Base-by-base conservation (phyloP, 1,140 invertebrate genomes). In the Drosophila nebulosa region DNA sequence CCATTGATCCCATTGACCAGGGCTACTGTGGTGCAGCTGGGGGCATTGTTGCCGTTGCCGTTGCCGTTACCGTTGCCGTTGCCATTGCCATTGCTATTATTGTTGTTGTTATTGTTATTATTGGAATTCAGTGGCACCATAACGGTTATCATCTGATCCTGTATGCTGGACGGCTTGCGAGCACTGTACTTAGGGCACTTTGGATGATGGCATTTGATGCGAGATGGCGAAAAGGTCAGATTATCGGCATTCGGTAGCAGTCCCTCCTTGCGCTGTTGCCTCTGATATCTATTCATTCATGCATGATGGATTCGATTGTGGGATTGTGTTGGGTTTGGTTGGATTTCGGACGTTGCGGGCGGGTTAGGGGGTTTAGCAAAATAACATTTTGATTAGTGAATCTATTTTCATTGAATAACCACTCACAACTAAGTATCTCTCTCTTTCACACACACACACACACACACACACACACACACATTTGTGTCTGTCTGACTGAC, bases 121-220 rank as follows among this genome's bases (percentile, higher is more conserved):
- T 78, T 84, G 14, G 90, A 91, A 52, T 90, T 91, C 0, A 91
- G 77, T 7, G 90, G 90, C 58, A 91, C 90, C 90, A 91, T 91
- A 22, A 91, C 90, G 59, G 90, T 91, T 69, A 91, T 91, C 90
- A 91, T 91, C 79, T 91, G 90, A 80, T 91, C 90, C 79, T 91
- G 90, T 52, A 91, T 91, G 53, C 75, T 90, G 59, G 89, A 85
- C 71, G 90, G 90, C 74, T 91, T 91, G 24, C 86, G 90, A 70
- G 79, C 76, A 58, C 78, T 74, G 80, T 89, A 91, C 75, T 91
- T 91, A 56, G 90, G 90, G 52, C 91, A 91, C 69, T 91, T 91
- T 12, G 91, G 90, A 80, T 91, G 91, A 62, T 91, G 91, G 67
- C 90, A 89, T 68, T 91, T 91, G 73, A 91, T 91, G 46, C 91